A percentile compares a stretch with the other conserved stretches of the same genome.
Conservation (phyloP, 2,113 vertebrate species). For the Macrotus californicus region DNA sequence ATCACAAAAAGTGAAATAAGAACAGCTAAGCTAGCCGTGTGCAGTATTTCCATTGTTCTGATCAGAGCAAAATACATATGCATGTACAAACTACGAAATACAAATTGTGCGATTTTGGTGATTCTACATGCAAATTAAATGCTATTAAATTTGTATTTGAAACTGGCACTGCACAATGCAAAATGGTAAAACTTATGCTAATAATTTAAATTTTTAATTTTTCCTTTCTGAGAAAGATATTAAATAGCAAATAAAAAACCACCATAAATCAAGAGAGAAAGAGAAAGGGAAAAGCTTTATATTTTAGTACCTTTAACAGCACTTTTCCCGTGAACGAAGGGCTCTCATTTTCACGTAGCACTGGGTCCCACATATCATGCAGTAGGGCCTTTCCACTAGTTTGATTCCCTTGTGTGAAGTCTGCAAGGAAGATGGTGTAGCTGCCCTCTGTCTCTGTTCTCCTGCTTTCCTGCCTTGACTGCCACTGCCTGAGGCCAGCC, state of each 20-base stretch:
- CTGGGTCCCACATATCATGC: background rate
- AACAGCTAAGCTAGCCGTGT: background rate
- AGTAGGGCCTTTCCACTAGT: background rate
- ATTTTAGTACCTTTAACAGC: background rate
- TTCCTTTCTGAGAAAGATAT: background rate
- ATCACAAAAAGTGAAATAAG: background rate
- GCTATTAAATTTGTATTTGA: background rate
- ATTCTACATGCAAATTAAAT: background rate
- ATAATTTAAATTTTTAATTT: slow-evolving; percentile 18
- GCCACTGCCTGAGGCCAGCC: too few relatives aligned
- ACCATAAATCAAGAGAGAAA: background rate
- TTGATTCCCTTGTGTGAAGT: background rate
- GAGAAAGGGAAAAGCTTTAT: background rate
- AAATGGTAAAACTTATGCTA: background rate
- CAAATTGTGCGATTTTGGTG: background rate
- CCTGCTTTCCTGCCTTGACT: background rate
- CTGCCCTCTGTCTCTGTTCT: fast-evolving
- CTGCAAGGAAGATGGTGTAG: background rate
- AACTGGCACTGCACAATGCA: background rate
- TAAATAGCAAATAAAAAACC: background rate
- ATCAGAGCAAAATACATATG: background rate
- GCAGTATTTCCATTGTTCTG: background rate
- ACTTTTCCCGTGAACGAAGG: background rate
- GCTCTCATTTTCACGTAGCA: background rate
- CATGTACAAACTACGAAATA: background rate